Base-by-base conservation (phyloP, 2,797 vertebrate species). In the Notolepis coatsorum region DNA sequence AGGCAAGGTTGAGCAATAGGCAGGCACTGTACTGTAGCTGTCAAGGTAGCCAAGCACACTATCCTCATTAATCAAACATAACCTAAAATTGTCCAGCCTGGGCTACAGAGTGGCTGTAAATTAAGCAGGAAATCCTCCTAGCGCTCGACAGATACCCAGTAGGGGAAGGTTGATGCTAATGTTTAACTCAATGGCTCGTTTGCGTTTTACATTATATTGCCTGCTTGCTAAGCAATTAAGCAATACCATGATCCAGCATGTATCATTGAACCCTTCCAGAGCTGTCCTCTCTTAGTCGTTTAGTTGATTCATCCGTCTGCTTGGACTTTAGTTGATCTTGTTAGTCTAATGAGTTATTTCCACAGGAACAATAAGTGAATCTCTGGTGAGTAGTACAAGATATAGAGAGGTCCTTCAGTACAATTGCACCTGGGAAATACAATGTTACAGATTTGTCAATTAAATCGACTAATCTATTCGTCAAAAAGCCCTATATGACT, bases 1-100 rank as follows among this genome's bases (percentile, higher is more conserved):
- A 62, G 41, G 31, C 61, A 67, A 71, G 56, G 62, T 28, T 49
- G 71, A 80, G 72, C 8, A 49, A 25, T 3, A 43, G n/a, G 24
- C 77, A 42, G 60, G 41, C 35, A 8, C 68, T 63, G 62, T 30
- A 47, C 33, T 1, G n/a, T 13, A 39, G 61, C 62, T 69, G 76
- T 84, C 82, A 68, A 68, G 54, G 80, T 59, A 70, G 68, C 72
- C 48, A 84, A 52, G 64, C 64, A 64, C 49, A 77, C 57, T 70
- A 68, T 64, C 63, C 59, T 60, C 84, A 85, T 89, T 85, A 64
- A 88, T 89, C 88, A 86, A 77, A 73, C 42, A 63, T 85, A 81
- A 89, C 87, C 86, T 80, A 73, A 87, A 89, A 84, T 88, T 81
- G 86, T 87, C 84, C 59, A 0, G 61, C 58, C 23, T 42, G 61